Evolutionary conservation across 2,888 invertebrate species (phyloP).

Genomic region (Eristalis intricaria): DNA sequence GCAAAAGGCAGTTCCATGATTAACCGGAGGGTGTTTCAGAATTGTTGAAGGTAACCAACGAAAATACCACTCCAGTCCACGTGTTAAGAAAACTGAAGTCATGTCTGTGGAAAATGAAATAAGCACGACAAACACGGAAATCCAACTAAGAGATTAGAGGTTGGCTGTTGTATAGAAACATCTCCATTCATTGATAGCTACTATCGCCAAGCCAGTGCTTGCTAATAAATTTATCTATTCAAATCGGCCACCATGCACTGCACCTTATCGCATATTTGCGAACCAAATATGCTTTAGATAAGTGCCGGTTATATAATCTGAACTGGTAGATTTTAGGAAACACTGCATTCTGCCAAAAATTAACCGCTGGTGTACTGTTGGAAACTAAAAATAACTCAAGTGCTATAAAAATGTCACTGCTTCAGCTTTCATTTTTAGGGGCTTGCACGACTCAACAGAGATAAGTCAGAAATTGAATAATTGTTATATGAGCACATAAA

Average conservation of each 20-base stretch:
- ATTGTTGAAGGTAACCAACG: too few species aligned
- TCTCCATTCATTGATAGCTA: not conserved
- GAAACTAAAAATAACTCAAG: not conserved
- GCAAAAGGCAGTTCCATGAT: too few species aligned
- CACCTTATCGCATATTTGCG: not conserved
- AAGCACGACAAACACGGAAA: too few species aligned
- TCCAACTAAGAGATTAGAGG: too few species aligned
- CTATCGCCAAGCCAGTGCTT: not conserved
- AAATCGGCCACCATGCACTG: not conserved
- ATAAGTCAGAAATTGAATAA: not conserved
- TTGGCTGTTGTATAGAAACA: not conserved
- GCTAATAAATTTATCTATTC: not conserved
- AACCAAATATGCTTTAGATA: not conserved
- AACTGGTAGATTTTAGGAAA: not conserved
- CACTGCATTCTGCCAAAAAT: not conserved
- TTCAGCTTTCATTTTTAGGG: not conserved
- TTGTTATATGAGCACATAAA: not conserved
- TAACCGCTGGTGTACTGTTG: not conserved
- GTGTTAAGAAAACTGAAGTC: too few species aligned
- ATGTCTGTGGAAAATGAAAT: too few species aligned
- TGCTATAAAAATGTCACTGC: not conserved
- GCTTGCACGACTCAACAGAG: not conserved
- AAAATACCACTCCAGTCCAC: too few species aligned
- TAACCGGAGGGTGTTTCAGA: too few species aligned
- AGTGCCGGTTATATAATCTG: not conserved